Percentiles rank a stretch among this genome's conserved stretches.
Evolutionary conservation across 2,888 invertebrate species (phyloP).

Genomic region (Uropetala carovei): DNA sequence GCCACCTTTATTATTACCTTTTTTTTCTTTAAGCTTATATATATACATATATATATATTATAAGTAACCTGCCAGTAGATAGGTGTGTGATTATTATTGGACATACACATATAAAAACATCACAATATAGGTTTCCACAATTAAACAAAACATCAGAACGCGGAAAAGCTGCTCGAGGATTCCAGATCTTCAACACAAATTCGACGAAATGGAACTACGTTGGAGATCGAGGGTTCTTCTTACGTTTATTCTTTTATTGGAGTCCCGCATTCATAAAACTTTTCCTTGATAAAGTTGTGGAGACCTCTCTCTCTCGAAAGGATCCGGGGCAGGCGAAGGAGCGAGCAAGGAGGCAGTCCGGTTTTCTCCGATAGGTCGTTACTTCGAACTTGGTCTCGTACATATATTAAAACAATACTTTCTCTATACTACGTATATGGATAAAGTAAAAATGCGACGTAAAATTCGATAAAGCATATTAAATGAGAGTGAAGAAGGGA

Average conservation of each 20-base stretch:
- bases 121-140: background rate
- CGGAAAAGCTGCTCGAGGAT: background rate
- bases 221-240: background rate
- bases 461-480: background rate
- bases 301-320: background rate
- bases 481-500: background rate
- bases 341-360: background rate
- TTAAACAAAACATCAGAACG: background rate
- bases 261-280: conserved; percentile 13
- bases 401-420: no score
- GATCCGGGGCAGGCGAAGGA: background rate
- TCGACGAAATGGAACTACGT: background rate
- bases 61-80: no score
- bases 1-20: no score
- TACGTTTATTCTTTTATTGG: background rate
- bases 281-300: background rate
- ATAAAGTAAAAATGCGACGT: background rate
- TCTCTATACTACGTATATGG: no score
- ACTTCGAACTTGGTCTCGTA: background rate
- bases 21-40: no score
- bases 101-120: no score
- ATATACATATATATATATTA: no score
- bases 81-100: no score
- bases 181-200: background rate
- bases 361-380: background rate